Base-by-base conservation (phyloP, 2,113 vertebrate species). In the Brachypodius melanocephalos region DNA sequence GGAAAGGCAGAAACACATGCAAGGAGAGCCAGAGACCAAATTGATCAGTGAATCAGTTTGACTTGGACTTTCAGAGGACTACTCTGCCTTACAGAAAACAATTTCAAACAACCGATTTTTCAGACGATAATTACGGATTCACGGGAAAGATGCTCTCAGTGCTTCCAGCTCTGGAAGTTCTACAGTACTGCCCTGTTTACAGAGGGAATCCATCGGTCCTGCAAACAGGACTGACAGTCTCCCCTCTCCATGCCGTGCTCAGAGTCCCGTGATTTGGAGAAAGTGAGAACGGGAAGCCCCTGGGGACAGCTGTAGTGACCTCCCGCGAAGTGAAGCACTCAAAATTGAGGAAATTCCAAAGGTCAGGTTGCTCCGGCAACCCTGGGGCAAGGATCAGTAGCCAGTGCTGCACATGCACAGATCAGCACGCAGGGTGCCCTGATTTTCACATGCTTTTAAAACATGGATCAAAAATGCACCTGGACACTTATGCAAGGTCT, bases 281-380 rank as follows among this genome's bases (percentile, higher is more conserved):
- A 87, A 85, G 46, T 9, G 19, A 84, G 13, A 34, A 78, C 1
- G 43, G 48, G 52, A 87, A 89, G 55, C 18, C 11, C 40, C 45
- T 86, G 38, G 67, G 72, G 43, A 94, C 42, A 86, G 55, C 40
- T 85, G 18, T 4, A 55, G 66, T 48, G 54, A 93, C 75, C 79
- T 80, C 76, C 51, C 34, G 49, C 34, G 63, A 85, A 61, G 88
- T 67, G 58, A 71, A 92, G 55, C 54, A 55, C 51, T 90, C 72
- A 63, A 76, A 93, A 93, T 3, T 59, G 79, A 93, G 79, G 85
- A 75, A 93, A 96, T 93, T 93, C 88, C 83, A 77, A 71, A 74
- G 59, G 71, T 73, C 92, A 84, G 55, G 83, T 86, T 94, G 83
- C 94, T 92, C 76, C 81, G 83, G 86, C 57, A 94, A 81, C 80